phyloP scores from a whole-genome alignment of 1,140 invertebrate species.

The Mesaphorura yosii region DNA sequence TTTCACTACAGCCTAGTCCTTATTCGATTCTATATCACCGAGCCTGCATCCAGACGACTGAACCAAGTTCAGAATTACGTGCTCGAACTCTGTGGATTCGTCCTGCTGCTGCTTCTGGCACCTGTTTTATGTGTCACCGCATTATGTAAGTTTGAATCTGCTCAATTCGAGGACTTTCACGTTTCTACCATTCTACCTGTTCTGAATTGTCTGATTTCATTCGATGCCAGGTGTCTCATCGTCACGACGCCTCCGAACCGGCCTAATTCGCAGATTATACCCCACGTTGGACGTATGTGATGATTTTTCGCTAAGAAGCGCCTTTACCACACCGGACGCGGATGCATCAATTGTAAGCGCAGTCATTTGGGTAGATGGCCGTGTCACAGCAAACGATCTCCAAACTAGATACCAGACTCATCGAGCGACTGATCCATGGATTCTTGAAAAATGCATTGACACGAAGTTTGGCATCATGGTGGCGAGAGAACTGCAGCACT shows the following conservation, averaged over 20 bases:
- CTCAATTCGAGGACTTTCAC: too few relatives aligned
- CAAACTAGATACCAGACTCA: too few relatives aligned
- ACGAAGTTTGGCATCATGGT: too few relatives aligned
- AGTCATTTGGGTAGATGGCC: not conserved
- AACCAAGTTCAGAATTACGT: not conserved
- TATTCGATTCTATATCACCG: not conserved
- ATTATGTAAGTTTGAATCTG: not conserved
- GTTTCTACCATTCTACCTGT: too few relatives aligned
- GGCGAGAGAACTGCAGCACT: too few relatives aligned
- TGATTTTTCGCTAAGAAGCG: not conserved
- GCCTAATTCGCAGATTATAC: not conserved
- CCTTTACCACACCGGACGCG: too few relatives aligned
- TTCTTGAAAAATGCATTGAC: too few relatives aligned
- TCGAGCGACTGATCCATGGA: too few relatives aligned
- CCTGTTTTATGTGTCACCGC: not conserved
- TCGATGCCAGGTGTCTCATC: not conserved
- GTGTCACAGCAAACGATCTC: too few relatives aligned
- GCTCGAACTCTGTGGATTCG: not conserved
- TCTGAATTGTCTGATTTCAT: not conserved
- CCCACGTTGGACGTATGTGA: not conserved
- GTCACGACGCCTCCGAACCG: not conserved
- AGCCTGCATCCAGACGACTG: not conserved
- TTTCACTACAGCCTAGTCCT: not conserved
- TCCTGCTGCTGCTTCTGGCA: not conserved
- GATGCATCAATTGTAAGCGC: too few relatives aligned